These are phyloP conservation scores for Steinernema hermaphroditum DNA, from an alignment of 2,888 invertebrate species.

Conservation along the genomic window DNA sequence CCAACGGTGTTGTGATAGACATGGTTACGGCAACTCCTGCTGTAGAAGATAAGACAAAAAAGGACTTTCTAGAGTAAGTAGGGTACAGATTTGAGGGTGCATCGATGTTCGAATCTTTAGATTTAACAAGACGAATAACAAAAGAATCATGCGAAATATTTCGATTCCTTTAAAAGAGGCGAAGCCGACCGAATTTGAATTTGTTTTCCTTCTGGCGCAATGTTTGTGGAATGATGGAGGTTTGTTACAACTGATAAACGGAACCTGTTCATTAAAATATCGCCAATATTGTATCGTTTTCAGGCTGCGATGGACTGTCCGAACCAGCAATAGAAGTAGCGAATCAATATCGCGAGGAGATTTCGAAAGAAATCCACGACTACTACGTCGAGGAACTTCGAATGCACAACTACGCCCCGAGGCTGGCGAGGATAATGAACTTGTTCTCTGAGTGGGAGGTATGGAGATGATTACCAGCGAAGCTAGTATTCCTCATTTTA, in stretches of 20 bases:
- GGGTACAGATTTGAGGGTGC: no score
- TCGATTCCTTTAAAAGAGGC: no score
- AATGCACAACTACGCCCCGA: constrained; percentile 22
- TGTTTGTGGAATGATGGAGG: no score
- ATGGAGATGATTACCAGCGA: not conserved
- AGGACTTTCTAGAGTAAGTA: not conserved
- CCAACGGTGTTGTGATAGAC: not conserved
- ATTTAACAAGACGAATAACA: no score
- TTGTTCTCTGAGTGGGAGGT: not conserved
- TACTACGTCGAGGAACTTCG: constrained; percentile 20
- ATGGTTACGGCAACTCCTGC: not conserved
- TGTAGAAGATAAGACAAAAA: not conserved
- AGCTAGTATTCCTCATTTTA: no score
- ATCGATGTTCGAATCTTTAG: no score
- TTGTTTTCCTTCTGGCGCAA: no score
- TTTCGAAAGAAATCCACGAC: constrained; percentile 27
- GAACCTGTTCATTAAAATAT: no score
- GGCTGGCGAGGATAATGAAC: constrained; percentile 1
- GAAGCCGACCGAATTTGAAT: no score
- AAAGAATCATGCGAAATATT: no score
- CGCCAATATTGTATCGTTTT: no score
- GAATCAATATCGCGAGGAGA: not conserved
- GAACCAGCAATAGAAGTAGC: not conserved
- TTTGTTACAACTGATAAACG: no score
- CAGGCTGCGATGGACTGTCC: not conserved